Percentiles rank a stretch among this genome's conserved stretches.
phyloP scores from a whole-genome alignment of 1,140 invertebrate genomes.

The Drosophila kepulauana region DNA sequence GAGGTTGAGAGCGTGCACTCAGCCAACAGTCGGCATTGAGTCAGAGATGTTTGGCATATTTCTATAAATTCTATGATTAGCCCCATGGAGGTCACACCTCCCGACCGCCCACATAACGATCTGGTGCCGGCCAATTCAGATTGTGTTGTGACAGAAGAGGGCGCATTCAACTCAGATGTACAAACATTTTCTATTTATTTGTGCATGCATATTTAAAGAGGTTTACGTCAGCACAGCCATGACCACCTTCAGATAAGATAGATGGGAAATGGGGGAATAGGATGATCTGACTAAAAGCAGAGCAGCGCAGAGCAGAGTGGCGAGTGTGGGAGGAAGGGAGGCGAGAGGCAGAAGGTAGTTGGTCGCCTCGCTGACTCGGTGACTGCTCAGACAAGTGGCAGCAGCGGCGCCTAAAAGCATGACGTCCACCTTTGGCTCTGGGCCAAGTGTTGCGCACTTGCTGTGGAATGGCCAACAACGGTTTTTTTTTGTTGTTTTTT shows the following conservation, averaged over 20 bases:
- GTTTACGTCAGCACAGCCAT: slow-evolving; percentile 71
- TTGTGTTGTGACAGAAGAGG: slow-evolving; percentile 59
- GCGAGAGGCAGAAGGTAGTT: background rate
- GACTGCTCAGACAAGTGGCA: slow-evolving; percentile 51
- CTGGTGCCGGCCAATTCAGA: background rate
- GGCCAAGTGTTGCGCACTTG: slow-evolving; percentile 62
- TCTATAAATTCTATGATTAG: slow-evolving; percentile 62
- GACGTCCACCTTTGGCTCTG: slow-evolving; percentile 64
- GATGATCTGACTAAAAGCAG: slow-evolving; percentile 11
- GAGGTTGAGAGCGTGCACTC: slow-evolving; percentile 13
- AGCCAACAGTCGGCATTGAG: slow-evolving; percentile 12
- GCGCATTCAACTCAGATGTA: slow-evolving; percentile 47
- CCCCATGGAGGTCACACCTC: slow-evolving; percentile 48
- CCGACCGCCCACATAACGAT: slow-evolving; percentile 6
- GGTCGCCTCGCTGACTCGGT: slow-evolving; percentile 23
- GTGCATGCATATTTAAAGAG: slow-evolving; percentile 67
- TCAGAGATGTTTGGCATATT: slow-evolving; percentile 44
- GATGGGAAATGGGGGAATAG: slow-evolving; percentile 5
- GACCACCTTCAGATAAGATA: slow-evolving; percentile 54
- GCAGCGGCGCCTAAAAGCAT: slow-evolving; percentile 65
- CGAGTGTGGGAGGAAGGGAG: background rate
- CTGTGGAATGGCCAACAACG: background rate
- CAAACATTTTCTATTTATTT: slow-evolving; percentile 12
- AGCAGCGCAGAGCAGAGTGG: background rate
- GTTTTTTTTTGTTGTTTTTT: background rate